These are phyloP conservation scores for Harpagifer antarcticus DNA, from an alignment of 2,797 vertebrate genomes.

Conservation along the genomic window DNA sequence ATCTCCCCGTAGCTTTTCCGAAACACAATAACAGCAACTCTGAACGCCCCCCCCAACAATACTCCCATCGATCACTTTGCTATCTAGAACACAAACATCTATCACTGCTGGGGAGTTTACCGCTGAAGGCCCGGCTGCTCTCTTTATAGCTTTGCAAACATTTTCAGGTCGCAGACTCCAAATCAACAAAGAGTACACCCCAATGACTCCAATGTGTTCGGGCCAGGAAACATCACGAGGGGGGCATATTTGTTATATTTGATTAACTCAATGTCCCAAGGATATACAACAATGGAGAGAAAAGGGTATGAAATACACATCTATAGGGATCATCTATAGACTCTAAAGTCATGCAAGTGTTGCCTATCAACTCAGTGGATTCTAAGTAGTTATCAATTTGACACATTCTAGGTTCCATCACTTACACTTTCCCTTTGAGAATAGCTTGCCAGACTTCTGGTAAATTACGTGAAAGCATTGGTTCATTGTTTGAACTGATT, in stretches of 20 bases:
- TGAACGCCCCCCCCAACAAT: conserved; percentile 60
- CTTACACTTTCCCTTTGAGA: neutral
- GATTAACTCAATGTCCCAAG: neutral
- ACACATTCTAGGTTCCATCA: neutral
- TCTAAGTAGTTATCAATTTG: conserved; percentile 3
- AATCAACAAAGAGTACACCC: neutral
- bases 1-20: conserved; percentile 54
- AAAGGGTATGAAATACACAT: neutral
- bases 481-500: conserved; percentile 12
- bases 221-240: neutral
- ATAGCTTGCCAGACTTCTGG: conserved; percentile 4
- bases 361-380: neutral
- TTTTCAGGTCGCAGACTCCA: conserved; percentile 3
- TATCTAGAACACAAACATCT: conserved; percentile 66
- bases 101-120: conserved; percentile 55
- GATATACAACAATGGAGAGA: neutral
- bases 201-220: neutral
- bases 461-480: neutral
- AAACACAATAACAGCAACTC: conserved; percentile 78
- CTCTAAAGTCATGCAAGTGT: neutral
- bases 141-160: conserved; percentile 23
- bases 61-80: conserved; percentile 72
- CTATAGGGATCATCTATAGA: neutral
- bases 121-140: conserved; percentile 23
- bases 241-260: neutral